phyloP scores from a whole-genome alignment of 2,113 vertebrate genomes.

The Leucopsar rothschildi region DNA sequence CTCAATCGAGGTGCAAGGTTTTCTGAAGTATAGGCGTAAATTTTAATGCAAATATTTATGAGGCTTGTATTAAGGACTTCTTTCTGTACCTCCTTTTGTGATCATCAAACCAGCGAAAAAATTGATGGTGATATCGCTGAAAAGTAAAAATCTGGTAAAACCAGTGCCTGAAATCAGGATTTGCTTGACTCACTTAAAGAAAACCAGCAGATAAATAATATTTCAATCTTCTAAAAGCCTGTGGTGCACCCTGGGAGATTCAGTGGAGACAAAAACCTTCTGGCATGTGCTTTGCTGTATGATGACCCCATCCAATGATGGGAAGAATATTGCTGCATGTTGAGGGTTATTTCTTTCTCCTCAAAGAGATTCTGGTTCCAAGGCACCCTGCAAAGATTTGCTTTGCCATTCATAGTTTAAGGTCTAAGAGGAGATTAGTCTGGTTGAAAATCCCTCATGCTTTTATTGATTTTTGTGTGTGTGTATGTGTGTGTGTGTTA shows the following conservation, averaged over 20 bases:
- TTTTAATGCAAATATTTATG: background rate
- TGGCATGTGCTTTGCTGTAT: background rate
- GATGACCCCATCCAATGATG: background rate
- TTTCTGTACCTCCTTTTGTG: background rate
- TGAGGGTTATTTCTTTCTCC: background rate
- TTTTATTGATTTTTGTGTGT: background rate
- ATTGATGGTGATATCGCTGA: background rate
- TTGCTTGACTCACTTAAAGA: rapidly evolving
- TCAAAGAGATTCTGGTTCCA: background rate
- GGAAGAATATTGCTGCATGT: background rate
- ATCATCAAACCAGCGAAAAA: background rate
- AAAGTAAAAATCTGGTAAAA: background rate
- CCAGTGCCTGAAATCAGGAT: background rate
- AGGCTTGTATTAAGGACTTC: background rate
- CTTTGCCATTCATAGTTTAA: background rate
- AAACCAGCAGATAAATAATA: background rate
- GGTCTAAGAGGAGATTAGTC: background rate
- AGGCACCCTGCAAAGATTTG: background rate
- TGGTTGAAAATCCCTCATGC: background rate
- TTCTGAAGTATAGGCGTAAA: background rate
- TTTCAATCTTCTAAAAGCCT: background rate
- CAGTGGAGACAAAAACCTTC: background rate
- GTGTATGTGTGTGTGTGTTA: background rate
- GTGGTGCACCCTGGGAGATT: background rate
- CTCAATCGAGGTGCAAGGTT: background rate